Conservation (phyloP, 2,888 invertebrate species). For the Chaetogeoica ovagalla region DNA sequence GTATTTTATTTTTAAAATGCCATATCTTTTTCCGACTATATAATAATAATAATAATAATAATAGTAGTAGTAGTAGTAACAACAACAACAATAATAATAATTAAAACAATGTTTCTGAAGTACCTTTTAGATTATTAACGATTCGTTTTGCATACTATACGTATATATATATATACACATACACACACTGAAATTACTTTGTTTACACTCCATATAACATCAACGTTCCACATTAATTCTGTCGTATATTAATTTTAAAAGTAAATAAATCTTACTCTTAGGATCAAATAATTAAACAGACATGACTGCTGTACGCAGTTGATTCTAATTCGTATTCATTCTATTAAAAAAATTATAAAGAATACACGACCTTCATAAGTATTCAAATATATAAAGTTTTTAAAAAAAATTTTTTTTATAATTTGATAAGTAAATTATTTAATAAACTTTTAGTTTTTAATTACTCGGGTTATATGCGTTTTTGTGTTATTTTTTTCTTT, state of each 20-base stretch:
- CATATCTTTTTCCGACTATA: conserved; percentile 7
- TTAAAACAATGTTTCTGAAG: conserved; percentile 30
- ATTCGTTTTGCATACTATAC: conserved; percentile 37
- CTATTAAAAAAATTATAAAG: conserved; percentile 7
- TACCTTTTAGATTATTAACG: conserved; percentile 43
- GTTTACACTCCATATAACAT: conserved; percentile 52
- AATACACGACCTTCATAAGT: not conserved
- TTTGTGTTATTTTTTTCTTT: too few species aligned
- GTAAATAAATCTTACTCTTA: conserved; percentile 49
- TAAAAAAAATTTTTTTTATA: too few species aligned
- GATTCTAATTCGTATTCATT: conserved; percentile 11
- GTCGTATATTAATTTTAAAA: conserved; percentile 51
- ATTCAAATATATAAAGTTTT: too few species aligned
- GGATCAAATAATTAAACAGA: conserved; percentile 49
- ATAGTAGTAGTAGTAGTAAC: too few species aligned
- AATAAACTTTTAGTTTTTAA: too few species aligned
- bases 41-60: conserved; percentile 13
- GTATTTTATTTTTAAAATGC: conserved; percentile 19
- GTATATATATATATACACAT: not conserved
- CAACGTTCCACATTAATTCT: conserved; percentile 44
- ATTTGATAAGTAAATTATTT: too few species aligned
- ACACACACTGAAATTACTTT: conserved; percentile 38
- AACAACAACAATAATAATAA: conserved; percentile 10
- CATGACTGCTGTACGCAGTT: not conserved
- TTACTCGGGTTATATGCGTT: too few species aligned